Percentiles rank a stretch among this genome's conserved stretches.
These are phyloP conservation scores for Suricata suricatta DNA, from an alignment of 2,113 vertebrate species.

Conservation along the genomic window DNA sequence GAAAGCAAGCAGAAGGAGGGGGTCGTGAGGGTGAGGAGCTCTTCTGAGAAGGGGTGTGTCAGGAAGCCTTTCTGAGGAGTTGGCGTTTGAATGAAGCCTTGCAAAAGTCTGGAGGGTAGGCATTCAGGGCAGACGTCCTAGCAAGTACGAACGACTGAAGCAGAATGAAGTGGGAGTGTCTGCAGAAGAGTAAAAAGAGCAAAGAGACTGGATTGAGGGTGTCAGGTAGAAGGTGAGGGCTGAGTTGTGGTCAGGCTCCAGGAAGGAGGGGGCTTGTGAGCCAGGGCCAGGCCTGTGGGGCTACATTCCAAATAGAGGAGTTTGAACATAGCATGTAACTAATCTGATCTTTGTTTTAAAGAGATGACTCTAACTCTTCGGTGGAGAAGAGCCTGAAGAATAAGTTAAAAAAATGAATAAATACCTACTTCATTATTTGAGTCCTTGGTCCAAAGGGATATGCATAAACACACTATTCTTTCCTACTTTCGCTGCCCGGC, in stretches of 20 bases:
- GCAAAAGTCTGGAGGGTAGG: not conserved
- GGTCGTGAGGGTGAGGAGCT: not conserved
- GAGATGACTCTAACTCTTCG: not conserved
- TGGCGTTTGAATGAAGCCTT: not conserved
- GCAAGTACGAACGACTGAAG: not conserved
- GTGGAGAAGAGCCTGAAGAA: not conserved
- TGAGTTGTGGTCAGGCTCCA: not conserved
- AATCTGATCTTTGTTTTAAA: not conserved
- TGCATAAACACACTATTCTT: not conserved
- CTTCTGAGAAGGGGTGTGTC: not conserved
- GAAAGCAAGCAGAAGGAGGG: not conserved
- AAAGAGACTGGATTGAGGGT: not conserved
- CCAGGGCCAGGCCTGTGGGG: fast-evolving
- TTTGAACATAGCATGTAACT: not conserved
- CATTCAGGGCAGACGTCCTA: not conserved
- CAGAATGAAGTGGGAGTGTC: not conserved
- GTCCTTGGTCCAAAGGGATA: not conserved
- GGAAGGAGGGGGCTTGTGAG: fast-evolving
- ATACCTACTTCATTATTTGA: not conserved
- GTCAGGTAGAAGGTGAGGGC: not conserved
- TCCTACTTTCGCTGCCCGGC: not conserved
- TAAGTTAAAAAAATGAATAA: not conserved
- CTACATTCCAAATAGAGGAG: not conserved
- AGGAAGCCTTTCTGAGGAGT: not conserved
- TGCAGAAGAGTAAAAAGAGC: too few species aligned